Base-by-base conservation (phyloP, 2,113 vertebrate species). In the Emydura subglobosa region DNA sequence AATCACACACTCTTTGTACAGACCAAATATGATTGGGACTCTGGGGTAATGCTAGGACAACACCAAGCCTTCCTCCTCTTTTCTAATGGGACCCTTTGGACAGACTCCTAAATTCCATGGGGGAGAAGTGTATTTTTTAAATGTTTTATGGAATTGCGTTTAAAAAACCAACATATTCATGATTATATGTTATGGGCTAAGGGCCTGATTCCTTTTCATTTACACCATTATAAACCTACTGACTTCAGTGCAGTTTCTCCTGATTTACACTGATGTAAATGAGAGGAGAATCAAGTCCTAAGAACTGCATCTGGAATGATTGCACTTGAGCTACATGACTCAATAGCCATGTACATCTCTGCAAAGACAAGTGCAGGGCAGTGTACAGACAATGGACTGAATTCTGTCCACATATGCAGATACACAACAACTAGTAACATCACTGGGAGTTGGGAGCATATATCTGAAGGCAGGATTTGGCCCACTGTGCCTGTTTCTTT, bases 141-240 rank as follows among this genome's bases (percentile, higher is more conserved):
- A 0, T 31, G 76, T 96, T 91, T 61, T 68, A 44, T 42, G 44
- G 5, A 3, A 1, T 49, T 86, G 86, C 83, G 27, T 24, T 82
- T 90, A 88, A 49, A 5, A 34, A 13, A 68, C 61, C 88, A 55
- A 65, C 31, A 31, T 31, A 65, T 8, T 34, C 14, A 34, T 65
- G 31, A 14, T 65, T 31, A 34, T 17, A 17, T 17, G 14, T 65
- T 65, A 65, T 34, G 31, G 61, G 14, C 14, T 65, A 65, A 76
- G 2, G 6, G 11, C 10, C 42, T 51, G 86, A 3, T 3, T 47
- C 51, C 10, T 14, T 86, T 4, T 84, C 13, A 8, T 76, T 89
- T 49, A 57, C 13, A 51, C 10, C 1, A 0, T 5, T 0, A 0
- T 5, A 19, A 42, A 19, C 10, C 54, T 81, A n/a, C 8, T 39